phyloP scores from a whole-genome alignment of 2,888 invertebrate genomes.

The Cerastis leucographa region DNA sequence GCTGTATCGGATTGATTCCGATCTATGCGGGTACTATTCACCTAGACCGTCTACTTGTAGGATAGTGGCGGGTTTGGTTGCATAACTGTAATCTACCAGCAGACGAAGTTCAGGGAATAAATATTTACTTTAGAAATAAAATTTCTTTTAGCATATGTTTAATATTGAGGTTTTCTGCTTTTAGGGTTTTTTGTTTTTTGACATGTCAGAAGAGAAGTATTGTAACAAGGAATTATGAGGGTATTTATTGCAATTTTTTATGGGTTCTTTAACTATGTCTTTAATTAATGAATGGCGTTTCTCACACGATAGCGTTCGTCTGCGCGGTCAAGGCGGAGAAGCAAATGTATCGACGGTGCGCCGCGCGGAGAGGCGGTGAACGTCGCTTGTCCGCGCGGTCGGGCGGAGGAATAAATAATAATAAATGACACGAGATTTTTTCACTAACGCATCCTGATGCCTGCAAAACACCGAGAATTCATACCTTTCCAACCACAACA shows the following conservation, averaged over 20 bases:
- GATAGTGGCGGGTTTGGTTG: background rate
- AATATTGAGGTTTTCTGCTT: background rate
- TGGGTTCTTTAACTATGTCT: too few relatives aligned
- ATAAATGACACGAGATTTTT: background rate
- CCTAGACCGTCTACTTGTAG: conserved; percentile 3
- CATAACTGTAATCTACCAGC: background rate
- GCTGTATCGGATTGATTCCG: conserved; percentile 19
- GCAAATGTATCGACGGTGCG: too few relatives aligned
- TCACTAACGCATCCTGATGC: background rate
- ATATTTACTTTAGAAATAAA: background rate
- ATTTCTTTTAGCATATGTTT: background rate
- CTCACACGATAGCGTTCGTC: background rate
- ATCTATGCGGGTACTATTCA: conserved; percentile 44
- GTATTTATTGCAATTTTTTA: background rate
- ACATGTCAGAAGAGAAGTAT: background rate
- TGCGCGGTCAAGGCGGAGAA: too few relatives aligned
- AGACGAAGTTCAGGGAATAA: background rate
- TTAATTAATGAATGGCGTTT: background rate
- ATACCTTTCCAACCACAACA: background rate
- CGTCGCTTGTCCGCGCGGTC: too few relatives aligned
- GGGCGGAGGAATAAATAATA: too few relatives aligned
- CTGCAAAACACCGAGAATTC: background rate
- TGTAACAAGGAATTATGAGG: background rate
- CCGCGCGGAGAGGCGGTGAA: too few relatives aligned
- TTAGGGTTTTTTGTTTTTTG: background rate